phyloP scores from a whole-genome alignment of 2,888 invertebrate genomes.

The Ormia ochracea region DNA sequence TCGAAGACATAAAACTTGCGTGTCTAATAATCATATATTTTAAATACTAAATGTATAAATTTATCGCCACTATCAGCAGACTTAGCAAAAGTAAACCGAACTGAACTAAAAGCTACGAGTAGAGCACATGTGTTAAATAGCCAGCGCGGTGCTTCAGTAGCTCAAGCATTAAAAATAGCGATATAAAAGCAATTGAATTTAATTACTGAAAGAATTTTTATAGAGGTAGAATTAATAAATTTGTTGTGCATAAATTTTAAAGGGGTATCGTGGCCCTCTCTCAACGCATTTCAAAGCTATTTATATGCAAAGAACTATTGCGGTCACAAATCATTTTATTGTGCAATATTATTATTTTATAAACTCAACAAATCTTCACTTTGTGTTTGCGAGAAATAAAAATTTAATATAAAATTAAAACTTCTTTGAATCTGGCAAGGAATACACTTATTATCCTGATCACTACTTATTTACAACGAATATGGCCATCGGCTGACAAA shows the following conservation, averaged over 20 bases:
- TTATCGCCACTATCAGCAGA: constrained; percentile 27
- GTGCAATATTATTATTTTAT: no score
- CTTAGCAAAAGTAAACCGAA: constrained; percentile 12
- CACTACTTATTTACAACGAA: no score
- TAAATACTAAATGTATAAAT: constrained; percentile 5
- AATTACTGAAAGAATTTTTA: constrained; percentile 41
- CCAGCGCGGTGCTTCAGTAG: constrained; percentile 25
- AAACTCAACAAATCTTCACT: no score
- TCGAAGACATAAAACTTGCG: constrained; percentile 27
- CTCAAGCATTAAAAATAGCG: background rate
- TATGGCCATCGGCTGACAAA: no score
- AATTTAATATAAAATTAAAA: no score
- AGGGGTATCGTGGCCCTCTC: background rate
- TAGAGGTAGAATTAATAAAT: constrained; percentile 49
- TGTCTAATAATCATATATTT: constrained; percentile 60
- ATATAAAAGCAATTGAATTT: constrained; percentile 51
- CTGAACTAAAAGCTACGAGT: constrained; percentile 7
- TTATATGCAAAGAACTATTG: no score
- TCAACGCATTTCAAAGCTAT: no score
- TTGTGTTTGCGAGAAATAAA: no score
- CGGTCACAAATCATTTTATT: no score
- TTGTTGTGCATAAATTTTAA: background rate
- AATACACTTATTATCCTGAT: no score
- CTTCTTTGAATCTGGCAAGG: no score
- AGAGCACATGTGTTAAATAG: constrained; percentile 22